A percentile compares a stretch with the other conserved stretches of the same genome.
Conservation (phyloP, 1,140 invertebrate genomes). For the Melitaea cinxia region DNA sequence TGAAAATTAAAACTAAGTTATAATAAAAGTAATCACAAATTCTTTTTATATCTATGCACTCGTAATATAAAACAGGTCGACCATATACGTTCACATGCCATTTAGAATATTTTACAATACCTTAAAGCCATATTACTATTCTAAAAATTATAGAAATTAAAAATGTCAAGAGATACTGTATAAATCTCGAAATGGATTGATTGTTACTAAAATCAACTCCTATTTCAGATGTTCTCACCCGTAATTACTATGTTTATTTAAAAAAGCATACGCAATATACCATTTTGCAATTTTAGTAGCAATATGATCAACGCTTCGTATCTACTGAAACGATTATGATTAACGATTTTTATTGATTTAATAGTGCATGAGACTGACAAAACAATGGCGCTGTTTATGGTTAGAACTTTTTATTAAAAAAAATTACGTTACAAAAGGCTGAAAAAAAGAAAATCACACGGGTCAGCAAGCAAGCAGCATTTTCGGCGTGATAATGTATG, state of each 20-base stretch:
- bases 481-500: conserved; percentile 62
- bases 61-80: not conserved
- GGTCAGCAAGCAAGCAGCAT: conserved; percentile 63
- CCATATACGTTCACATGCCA: not conserved
- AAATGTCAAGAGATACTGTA: not conserved
- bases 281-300: conserved; percentile 5
- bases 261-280: conserved; percentile 16
- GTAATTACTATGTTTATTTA: not conserved
- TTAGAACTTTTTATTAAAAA: conserved; percentile 25
- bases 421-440: conserved; percentile 40
- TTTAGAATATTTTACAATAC: not conserved
- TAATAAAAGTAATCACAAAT: too few relatives aligned
- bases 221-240: too few relatives aligned
- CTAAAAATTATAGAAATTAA: not conserved
- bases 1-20: not conserved
- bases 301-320: conserved; percentile 6
- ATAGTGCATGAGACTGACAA: conserved; percentile 23
- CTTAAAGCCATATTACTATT: not conserved
- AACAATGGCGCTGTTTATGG: conserved; percentile 21
- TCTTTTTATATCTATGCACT: too few relatives aligned
- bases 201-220: conserved; percentile 3
- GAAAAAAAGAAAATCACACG: conserved; percentile 62
- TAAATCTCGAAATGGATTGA: too few relatives aligned
- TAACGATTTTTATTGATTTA: not conserved
- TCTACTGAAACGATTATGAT: conserved; percentile 9